Conservation (phyloP, 2,113 vertebrate species). For the Cephalopterus ornatus region DNA sequence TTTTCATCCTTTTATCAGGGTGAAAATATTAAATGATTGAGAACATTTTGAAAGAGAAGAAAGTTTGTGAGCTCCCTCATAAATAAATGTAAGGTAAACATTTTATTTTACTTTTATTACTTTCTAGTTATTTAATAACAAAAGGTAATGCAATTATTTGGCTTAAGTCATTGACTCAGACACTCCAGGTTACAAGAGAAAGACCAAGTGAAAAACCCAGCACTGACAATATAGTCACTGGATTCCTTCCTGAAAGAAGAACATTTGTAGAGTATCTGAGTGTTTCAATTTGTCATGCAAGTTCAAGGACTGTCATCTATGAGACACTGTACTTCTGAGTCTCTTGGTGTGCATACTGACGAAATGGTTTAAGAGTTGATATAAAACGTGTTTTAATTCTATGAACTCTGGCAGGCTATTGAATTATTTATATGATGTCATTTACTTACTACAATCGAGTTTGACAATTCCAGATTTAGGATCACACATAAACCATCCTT, state of each 20-base stretch:
- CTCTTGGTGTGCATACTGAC: background rate
- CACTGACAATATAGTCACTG: background rate
- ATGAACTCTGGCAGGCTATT: background rate
- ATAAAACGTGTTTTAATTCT: constrained; percentile 30
- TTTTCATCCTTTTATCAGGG: background rate
- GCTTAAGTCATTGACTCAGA: background rate
- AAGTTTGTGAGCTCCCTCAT: background rate
- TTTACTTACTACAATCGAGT: background rate
- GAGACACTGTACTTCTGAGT: background rate
- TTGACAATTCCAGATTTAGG: background rate
- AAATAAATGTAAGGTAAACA: background rate
- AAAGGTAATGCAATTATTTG: background rate
- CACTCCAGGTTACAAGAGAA: background rate
- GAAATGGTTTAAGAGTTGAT: background rate
- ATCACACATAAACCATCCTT: background rate
- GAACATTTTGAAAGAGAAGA: background rate
- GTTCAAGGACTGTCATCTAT: background rate
- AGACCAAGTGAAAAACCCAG: background rate
- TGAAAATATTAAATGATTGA: background rate
- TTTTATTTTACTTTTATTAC: background rate
- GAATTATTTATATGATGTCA: constrained; percentile 39
- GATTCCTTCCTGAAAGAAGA: background rate
- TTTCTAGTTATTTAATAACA: background rate
- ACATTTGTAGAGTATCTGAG: background rate
- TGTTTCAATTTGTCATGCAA: background rate